These are phyloP conservation scores for Noctuana brunneofusca DNA, from an alignment of 2,888 invertebrate genomes.

Conservation along the genomic window DNA sequence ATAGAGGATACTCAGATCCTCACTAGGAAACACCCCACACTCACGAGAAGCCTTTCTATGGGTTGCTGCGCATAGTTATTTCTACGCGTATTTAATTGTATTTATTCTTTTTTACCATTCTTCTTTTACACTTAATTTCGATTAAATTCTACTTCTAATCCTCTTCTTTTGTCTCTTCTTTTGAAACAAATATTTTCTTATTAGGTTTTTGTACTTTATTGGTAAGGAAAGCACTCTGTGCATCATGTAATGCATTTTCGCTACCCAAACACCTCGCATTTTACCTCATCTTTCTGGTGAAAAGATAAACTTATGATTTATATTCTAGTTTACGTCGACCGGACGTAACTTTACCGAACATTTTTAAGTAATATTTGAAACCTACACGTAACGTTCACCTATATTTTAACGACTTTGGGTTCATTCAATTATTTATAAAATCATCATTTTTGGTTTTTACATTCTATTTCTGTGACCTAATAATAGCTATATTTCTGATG, in stretches of 20 bases:
- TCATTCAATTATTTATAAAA: no score
- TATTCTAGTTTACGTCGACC: background rate
- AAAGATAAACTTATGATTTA: constrained; percentile 13
- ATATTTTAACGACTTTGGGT: no score
- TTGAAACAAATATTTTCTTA: constrained; percentile 1
- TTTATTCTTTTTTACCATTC: no score
- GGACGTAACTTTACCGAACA: background rate
- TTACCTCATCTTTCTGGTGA: constrained; percentile 5
- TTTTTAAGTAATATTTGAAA: background rate
- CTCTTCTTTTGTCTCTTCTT: no score
- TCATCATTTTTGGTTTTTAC: background rate
- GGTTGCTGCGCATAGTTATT: no score
- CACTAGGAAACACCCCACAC: no score
- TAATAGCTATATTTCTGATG: constrained; percentile 25
- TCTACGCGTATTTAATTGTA: no score
- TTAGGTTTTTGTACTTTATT: background rate
- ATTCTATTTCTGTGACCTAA: background rate
- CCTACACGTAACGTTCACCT: no score
- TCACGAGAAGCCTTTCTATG: no score
- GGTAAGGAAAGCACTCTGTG: constrained; percentile 18
- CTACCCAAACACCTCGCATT: constrained; percentile 19
- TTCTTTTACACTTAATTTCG: no score
- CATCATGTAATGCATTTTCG: constrained; percentile 21
- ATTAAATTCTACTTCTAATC: no score
- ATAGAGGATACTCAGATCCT: no score